Evolutionary conservation across 2,888 invertebrate species (phyloP), one percentile per base, ranked within the genome.

Genomic region (Thereva unica): DNA sequence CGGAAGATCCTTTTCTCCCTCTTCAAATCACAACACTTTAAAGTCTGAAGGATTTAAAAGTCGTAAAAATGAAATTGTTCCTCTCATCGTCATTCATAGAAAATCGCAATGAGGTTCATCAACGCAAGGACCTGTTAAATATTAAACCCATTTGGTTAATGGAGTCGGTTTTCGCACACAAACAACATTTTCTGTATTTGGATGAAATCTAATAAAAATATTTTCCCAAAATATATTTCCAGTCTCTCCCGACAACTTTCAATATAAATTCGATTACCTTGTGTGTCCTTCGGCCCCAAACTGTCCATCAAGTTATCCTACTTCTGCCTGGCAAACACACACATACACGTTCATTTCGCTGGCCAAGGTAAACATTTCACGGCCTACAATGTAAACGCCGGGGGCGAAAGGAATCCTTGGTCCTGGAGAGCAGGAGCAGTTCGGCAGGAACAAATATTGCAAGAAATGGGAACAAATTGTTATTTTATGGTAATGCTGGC

Each of bases 401-500:
- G 61, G 61, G 50, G 50, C 61, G 50, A 23, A 23, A 59, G 50
- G 45, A 8, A 37, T 40, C 41, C 61, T 23, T n/a, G 42, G 38
- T 61, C 42, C 34, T 23, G 50, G 61, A 61, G 40, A 61, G 50
- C 41, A 41, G 61, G 50, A 61, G 23, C 23, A 23, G 23, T 61
- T 49, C 40, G 50, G 40, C 6, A 41, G 61, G 49, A 61, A 50
- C 61, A 61, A 61, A 61, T 61, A 61, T 61, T 61, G 50, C 23
- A 49, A 50, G 61, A 61, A 61, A 61, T 61, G 40, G 61, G 40
- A 61, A 61, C 61, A 61, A 61, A 61, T 61, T 61, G 61, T 61
- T 61, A 50, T 61, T 61, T 61, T 61, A 61, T 61, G 61, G 61
- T 61, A 61, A 61, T 61, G 49, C 50, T 49, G 41, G 61, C 61